Evolutionary conservation across 2,797 vertebrate species (phyloP), one percentile per base, ranked within the genome.

Genomic region (Etheostoma perlongum): DNA sequence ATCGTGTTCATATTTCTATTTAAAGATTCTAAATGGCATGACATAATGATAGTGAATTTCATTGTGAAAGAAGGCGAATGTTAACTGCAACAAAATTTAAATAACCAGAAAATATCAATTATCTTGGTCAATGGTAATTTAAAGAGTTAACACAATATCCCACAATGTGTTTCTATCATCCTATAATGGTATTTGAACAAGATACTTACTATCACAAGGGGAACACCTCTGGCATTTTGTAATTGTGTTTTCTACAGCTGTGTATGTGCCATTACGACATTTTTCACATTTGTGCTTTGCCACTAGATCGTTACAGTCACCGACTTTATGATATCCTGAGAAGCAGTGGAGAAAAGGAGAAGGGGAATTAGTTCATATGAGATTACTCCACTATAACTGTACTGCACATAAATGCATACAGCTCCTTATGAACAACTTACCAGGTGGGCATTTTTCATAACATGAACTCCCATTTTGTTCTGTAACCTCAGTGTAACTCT

Each of bases 221-320:
- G 0, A 0, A 69, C 94, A 95, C 6, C 0, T 1, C 0, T 0
- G 0, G 66, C 94, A 94, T 0, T 0, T 0, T 40, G 0, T 0
- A 3, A 0, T 0, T 0, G 0, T 0, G 74, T 93, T 92, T 2
- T 0, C 0, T 4, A 0, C 0, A 0, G 0, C 12, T 2, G 36
- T 77, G 66, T 0, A 95, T 18, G 2, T 21, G 0, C 0, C 1
- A 0, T 0, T 0, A 0, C 0, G 0, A 81, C 95, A 95, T 60
- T 0, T 4, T 72, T 40, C 0, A 78, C 92, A 94, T 48, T 0
- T 67, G 58, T 11, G 0, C 0, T 0, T 21, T 47, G 0, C 0
- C 19, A 0, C 0, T 15, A 1, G 0, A 25, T 18, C 0, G 0
- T 2, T 0, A 70, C 82, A 85, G 0, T 0, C 0, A 4, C 2